Base-by-base conservation (phyloP, 1,140 invertebrate species). In the Hyphantria cunea region DNA sequence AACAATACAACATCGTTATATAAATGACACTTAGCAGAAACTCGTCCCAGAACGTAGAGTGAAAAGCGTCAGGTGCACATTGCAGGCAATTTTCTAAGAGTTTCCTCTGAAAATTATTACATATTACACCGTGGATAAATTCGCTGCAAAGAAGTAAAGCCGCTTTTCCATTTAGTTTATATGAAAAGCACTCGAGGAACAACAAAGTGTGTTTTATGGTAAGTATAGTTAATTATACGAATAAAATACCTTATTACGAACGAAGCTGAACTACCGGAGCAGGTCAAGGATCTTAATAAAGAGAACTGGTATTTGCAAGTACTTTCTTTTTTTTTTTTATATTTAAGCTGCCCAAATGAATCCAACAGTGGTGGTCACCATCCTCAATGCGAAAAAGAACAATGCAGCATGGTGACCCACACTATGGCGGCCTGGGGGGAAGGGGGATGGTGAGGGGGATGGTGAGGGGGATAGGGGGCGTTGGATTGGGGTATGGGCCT, bases 81-180 rank as follows among this genome's bases (percentile, higher is more conserved):
- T 60, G 56, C 56, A 62, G 48, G 53, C 59, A 62, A 67, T 66
- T 54, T 49, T 33, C 56, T 65, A 54, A 52, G 58, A 56, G 39
- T 50, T 47, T 31, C 12, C 17, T 0, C 37, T 11, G 37, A 10
- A 60, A 60, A 60, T 60, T 60, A 60, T 60, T 60, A 33, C 56
- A 60, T 51, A 51, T 42, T 50, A 60, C 37, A 25, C 32, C 14
- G 51, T n/a, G 48, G 39, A 50, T 60, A 51, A 59, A 59, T 59
- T 59, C 44, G 17, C 11, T 11, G 25, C 45, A 39, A 39, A 48
- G 44, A 25, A 48, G 14, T 49, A 49, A 39, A 49, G 25, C 31
- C 1, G 17, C 17, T 25, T 25, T n/a, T 25, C 17, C 17, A 25
- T 25, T 25, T 25, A n/a, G 42, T 47, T 56, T 56, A 47, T 56